Conservation (phyloP, 64 coral and sea anemone species). For the Montipora foliosa region DNA sequence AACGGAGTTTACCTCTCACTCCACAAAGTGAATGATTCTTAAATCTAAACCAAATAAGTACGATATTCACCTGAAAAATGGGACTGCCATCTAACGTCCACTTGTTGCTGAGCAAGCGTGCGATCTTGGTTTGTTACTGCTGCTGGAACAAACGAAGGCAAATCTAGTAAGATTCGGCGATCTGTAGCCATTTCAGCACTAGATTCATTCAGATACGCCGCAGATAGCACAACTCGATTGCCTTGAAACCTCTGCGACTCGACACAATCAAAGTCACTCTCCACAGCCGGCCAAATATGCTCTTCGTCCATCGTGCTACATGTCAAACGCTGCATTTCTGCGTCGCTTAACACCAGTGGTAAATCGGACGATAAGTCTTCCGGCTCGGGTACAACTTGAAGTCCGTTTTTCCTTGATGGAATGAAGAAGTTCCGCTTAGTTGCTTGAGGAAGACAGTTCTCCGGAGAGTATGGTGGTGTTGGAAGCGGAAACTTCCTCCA, state of each 20-base stretch:
- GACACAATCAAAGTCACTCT: conserved; percentile 65
- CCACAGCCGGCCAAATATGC: conserved; percentile 70
- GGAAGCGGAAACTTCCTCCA: conserved; percentile 85
- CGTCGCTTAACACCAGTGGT: conserved; percentile 87
- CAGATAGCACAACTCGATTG: conserved; percentile 24
- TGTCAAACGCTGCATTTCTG: conserved; percentile 87
- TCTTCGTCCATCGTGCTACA: conserved; percentile 85
- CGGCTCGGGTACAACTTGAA: conserved; percentile 92
- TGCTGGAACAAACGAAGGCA: conserved; percentile 27
- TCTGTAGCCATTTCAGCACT: conserved; percentile 62
- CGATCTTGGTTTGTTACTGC: conserved; percentile 29
- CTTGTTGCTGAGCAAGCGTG: conserved; percentile 9
- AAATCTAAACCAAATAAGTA: conserved; percentile 1
- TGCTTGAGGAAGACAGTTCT: conserved; percentile 63
- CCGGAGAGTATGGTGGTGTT: conserved; percentile 88
- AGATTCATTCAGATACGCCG: conserved; percentile 17
- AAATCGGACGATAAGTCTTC: conserved; percentile 90
- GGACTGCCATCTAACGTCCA: conserved; percentile 22
- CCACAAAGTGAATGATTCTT: neutral
- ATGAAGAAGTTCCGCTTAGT: conserved; percentile 48
- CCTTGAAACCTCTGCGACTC: conserved; percentile 72
- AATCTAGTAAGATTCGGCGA: conserved; percentile 11
- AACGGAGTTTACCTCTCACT: neutral
- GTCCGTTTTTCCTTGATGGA: conserved; percentile 39
- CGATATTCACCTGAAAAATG: conserved; percentile 40